Conservation (phyloP, 2,113 vertebrate genomes). For the Trinectes maculatus region DNA sequence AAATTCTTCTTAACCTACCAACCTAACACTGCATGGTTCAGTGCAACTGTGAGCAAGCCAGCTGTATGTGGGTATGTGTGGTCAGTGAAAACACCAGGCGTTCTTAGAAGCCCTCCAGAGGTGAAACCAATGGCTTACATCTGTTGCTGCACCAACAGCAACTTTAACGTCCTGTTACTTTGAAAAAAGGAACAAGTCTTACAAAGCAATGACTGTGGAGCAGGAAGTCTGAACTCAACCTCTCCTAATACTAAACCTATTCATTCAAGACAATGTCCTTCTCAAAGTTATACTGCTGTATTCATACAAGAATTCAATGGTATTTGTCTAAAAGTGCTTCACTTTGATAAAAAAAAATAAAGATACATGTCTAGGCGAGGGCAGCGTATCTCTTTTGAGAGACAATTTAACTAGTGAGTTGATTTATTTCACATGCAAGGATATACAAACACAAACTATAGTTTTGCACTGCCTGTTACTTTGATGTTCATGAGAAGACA, state of each 20-base stretch:
- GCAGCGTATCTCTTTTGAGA: not conserved
- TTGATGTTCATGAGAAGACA: slow-evolving; percentile 18
- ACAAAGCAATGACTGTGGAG: not conserved
- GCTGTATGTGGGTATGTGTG: not conserved
- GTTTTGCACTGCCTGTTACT: not conserved
- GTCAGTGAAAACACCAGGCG: slow-evolving; percentile 7
- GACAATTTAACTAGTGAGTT: not conserved
- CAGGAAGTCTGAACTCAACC: not conserved
- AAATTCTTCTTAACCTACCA: slow-evolving; percentile 30
- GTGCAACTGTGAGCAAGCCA: not conserved
- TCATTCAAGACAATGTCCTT: slow-evolving; percentile 5
- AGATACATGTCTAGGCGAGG: too few relatives aligned
- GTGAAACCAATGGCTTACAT: slow-evolving; percentile 28
- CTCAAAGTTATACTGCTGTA: too few relatives aligned
- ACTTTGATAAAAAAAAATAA: too few relatives aligned
- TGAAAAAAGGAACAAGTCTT: not conserved
- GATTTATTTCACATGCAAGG: too few relatives aligned
- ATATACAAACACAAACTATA: too few relatives aligned
- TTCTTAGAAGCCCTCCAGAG: slow-evolving; percentile 14
- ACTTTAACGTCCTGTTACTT: not conserved
- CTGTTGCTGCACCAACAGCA: not conserved
- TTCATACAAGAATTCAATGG: too few relatives aligned
- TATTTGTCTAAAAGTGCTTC: too few relatives aligned
- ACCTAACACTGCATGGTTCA: not conserved
- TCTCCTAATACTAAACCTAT: not conserved